Percentiles rank a stretch among this genome's conserved stretches.
These are phyloP conservation scores for Piliocolobus tephrosceles DNA, from an alignment of 2,113 vertebrate genomes.

Conservation along the genomic window DNA sequence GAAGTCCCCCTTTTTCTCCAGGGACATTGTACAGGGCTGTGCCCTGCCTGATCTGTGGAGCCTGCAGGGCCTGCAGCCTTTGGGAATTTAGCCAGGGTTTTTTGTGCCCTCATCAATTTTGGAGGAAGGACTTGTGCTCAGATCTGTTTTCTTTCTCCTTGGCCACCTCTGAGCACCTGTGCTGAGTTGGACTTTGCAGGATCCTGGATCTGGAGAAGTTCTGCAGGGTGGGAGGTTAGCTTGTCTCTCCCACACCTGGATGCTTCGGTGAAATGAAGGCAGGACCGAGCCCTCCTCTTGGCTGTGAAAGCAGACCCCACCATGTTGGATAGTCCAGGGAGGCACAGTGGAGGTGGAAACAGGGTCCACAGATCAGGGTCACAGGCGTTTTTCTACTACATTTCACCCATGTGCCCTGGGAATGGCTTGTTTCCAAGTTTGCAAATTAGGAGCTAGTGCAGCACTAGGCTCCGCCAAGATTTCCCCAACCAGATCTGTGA, in stretches of 20 bases:
- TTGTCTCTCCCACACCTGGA: background rate
- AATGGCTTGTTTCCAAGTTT: background rate
- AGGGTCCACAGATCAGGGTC: background rate
- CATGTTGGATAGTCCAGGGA: background rate
- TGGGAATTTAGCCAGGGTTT: background rate
- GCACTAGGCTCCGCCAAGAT: background rate
- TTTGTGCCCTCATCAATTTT: background rate
- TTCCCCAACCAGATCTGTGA: background rate
- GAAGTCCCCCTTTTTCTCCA: background rate
- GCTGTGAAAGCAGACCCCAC: background rate
- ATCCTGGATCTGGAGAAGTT: background rate
- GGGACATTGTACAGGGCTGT: background rate
- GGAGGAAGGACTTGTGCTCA: background rate
- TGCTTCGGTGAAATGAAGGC: background rate
- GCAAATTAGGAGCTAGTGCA: too few relatives aligned
- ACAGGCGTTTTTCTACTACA: background rate
- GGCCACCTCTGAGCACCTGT: fast-evolving
- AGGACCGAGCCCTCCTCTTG: background rate
- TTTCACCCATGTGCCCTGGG: background rate
- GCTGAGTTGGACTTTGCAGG: background rate
- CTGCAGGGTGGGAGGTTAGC: fast-evolving
- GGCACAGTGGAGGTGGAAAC: background rate
- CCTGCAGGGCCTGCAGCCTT: background rate
- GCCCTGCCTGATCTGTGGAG: background rate
- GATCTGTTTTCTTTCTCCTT: background rate